phyloP scores from a whole-genome alignment of 2,888 invertebrate species.

The Brenthis daphne region DNA sequence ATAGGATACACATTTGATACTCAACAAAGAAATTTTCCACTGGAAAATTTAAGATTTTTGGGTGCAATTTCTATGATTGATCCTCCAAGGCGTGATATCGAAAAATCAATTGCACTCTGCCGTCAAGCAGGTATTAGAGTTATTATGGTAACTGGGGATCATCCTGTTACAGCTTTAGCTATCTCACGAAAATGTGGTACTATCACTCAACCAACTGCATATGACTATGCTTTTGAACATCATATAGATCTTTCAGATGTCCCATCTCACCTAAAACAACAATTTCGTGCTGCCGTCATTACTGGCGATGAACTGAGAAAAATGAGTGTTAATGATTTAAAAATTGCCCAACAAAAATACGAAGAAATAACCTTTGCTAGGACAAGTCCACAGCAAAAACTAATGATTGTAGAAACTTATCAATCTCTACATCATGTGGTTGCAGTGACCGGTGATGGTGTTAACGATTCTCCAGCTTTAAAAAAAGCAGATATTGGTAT shows the following conservation, averaged over 20 bases:
- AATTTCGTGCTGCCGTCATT: conserved; percentile 67
- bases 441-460: conserved; percentile 94
- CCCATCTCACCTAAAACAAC: conserved; percentile 67
- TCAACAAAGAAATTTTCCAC: conserved; percentile 85
- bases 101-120: conserved; percentile 85
- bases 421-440: conserved; percentile 90
- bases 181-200: conserved; percentile 86
- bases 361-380: conserved; percentile 89
- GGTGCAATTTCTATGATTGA: conserved; percentile 88
- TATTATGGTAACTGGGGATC: conserved; percentile 88
- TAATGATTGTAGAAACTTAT: conserved; percentile 88
- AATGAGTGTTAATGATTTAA: conserved; percentile 80
- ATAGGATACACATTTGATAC: conserved; percentile 81
- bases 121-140: conserved; percentile 87
- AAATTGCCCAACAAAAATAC: conserved; percentile 81
- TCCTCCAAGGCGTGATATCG: conserved; percentile 85
- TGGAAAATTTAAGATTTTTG: conserved; percentile 81
- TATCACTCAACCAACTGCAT: conserved; percentile 84
- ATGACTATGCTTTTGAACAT: conserved; percentile 86
- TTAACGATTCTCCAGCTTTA: conserved; percentile 93
- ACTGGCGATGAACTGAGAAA: conserved; percentile 81
- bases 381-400: conserved; percentile 86
- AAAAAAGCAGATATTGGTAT: conserved; percentile 93
- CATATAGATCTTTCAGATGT: conserved; percentile 80
- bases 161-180: conserved; percentile 88